These are phyloP conservation scores for Apteryx owenii DNA, from an alignment of 2,113 vertebrate species.

Conservation along the genomic window DNA sequence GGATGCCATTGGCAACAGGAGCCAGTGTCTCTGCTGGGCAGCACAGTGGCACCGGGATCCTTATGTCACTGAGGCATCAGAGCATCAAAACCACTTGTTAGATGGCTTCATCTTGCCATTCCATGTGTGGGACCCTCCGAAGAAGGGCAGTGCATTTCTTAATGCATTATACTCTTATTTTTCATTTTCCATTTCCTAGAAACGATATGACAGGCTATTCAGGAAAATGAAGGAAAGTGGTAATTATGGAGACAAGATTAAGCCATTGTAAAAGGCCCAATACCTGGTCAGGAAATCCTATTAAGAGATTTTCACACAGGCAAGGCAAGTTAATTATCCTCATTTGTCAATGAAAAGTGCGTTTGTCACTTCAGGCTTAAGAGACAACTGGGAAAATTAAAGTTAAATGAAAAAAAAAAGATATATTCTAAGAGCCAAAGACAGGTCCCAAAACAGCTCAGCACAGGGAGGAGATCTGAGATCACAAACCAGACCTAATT, in stretches of 20 bases:
- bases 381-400: conserved; percentile 15
- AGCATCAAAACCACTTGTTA: not conserved
- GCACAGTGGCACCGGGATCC: rapidly evolving
- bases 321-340: conserved; percentile 34
- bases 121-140: not conserved
- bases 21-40: rapidly evolving
- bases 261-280: not conserved
- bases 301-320: conserved; percentile 20
- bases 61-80: not conserved
- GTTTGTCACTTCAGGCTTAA: conserved; percentile 12
- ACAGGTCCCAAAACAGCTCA: not conserved
- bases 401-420: not conserved
- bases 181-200: not conserved
- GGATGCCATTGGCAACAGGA: rapidly evolving
- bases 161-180: not conserved
- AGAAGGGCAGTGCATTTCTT: not conserved
- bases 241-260: conserved; percentile 30
- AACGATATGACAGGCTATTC: not conserved
- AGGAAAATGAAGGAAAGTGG: not conserved
- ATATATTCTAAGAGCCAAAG: not conserved
- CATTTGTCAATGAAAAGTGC: conserved; percentile 23
- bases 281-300: conserved; percentile 42
- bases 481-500: not conserved
- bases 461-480: not conserved
- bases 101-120: not conserved